phyloP scores from a whole-genome alignment of 2,113 vertebrate species.

The Archocentrus centrarchus region DNA sequence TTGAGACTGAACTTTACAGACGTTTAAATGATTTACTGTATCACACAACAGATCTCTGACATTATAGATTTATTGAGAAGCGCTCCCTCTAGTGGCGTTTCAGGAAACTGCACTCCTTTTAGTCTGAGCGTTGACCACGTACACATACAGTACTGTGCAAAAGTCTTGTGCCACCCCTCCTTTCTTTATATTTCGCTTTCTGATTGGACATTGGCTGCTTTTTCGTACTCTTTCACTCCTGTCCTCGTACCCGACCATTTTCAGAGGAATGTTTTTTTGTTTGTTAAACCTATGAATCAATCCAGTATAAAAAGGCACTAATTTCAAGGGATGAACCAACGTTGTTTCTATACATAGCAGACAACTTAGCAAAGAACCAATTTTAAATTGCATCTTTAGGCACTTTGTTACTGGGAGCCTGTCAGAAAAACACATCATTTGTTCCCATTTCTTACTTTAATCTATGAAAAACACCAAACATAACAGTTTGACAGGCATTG shows the following conservation, averaged over 20 bases:
- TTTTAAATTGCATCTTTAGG: not conserved
- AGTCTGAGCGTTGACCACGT: not conserved
- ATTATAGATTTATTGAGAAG: not conserved
- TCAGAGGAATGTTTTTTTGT: not conserved
- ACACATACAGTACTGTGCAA: not conserved
- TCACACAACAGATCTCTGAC: too few relatives aligned
- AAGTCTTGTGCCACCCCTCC: not conserved
- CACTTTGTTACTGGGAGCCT: not conserved
- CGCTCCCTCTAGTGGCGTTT: constrained; percentile 36
- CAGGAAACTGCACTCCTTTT: not conserved
- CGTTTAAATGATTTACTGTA: not conserved
- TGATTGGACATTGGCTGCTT: not conserved
- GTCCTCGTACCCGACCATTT: not conserved
- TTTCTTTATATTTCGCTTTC: not conserved
- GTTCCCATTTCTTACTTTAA: too few relatives aligned
- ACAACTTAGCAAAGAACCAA: not conserved
- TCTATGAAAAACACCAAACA: too few relatives aligned
- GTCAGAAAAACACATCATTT: too few relatives aligned
- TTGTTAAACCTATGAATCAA: not conserved
- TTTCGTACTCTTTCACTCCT: not conserved
- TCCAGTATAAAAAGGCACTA: not conserved
- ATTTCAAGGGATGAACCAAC: not conserved
- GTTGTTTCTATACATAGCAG: not conserved
- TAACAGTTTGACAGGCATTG: too few relatives aligned
- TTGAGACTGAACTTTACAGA: not conserved